Evolutionary conservation across 2,113 vertebrate genomes (phyloP).

Genomic region (Callionymus lyra): DNA sequence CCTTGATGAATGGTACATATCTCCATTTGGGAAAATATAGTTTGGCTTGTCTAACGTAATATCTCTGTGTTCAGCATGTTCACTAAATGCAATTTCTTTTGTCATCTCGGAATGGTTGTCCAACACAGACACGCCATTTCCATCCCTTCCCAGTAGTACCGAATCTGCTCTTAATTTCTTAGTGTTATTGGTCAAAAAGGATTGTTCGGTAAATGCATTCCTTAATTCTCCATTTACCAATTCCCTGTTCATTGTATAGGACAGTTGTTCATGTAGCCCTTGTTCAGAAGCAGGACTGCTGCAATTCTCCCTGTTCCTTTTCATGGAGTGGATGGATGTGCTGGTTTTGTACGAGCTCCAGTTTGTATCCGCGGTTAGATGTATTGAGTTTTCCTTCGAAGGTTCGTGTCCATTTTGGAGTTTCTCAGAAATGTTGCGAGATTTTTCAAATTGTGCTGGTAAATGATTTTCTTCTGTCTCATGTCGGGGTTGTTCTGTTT

Average conservation of each 20-base stretch:
- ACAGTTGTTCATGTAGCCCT: slow-evolving; percentile 64
- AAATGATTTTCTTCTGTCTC: slow-evolving; percentile 86
- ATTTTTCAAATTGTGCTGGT: slow-evolving; percentile 68
- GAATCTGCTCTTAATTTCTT: slow-evolving; percentile 76
- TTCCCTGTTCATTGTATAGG: slow-evolving; percentile 78
- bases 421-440: slow-evolving; percentile 66
- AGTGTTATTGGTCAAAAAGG: slow-evolving; percentile 59
- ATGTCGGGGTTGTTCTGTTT: slow-evolving; percentile 89
- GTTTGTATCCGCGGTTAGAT: slow-evolving; percentile 74
- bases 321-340: slow-evolving; percentile 60
- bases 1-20: slow-evolving; percentile 72
- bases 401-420: slow-evolving; percentile 79
- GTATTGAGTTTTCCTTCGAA: slow-evolving; percentile 60
- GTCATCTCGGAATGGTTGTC: slow-evolving; percentile 57
- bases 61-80: slow-evolving; percentile 56
- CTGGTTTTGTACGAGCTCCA: slow-evolving; percentile 66
- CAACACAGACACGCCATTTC: slow-evolving; percentile 60
- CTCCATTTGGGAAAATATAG: slow-evolving; percentile 68
- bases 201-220: slow-evolving; percentile 59
- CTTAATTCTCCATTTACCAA: slow-evolving; percentile 84
- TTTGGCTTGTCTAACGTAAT: slow-evolving; percentile 67
- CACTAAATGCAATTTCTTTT: slow-evolving; percentile 56
- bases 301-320: slow-evolving; percentile 66
- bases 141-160: slow-evolving; percentile 29
- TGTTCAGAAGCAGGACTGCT: slow-evolving; percentile 62